These are phyloP conservation scores for Bombus breviceps DNA, from an alignment of 1,140 invertebrate species.

Conservation along the genomic window DNA sequence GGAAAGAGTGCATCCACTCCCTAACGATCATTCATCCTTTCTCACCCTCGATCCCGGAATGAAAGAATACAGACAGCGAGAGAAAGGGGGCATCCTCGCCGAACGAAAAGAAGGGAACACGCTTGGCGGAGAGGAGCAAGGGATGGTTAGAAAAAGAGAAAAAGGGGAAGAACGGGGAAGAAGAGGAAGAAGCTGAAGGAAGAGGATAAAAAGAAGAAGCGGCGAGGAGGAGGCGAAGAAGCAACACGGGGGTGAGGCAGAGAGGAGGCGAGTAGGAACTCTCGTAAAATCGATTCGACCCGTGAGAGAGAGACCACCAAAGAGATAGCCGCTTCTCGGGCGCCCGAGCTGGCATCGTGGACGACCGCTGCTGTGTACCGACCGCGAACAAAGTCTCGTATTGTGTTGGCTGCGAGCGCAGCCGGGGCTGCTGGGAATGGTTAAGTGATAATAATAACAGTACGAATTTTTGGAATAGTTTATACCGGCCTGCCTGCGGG, in stretches of 20 bases:
- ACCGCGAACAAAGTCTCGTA: constrained; percentile 71
- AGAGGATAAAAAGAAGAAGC: background rate
- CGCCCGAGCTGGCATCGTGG: constrained; percentile 11
- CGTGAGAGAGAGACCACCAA: constrained; percentile 54
- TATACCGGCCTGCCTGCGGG: constrained; percentile 40
- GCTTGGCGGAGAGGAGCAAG: background rate
- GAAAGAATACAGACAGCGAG: constrained; percentile 36
- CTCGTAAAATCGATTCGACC: constrained; percentile 58
- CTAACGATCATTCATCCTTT: constrained; percentile 54
- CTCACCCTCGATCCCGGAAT: constrained; percentile 45
- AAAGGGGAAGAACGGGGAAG: background rate
- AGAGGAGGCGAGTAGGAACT: constrained; percentile 30
- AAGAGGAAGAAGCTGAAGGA: background rate
- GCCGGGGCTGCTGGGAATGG: constrained; percentile 58
- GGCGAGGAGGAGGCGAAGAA: background rate
- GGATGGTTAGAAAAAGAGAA: background rate
- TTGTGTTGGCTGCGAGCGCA: constrained; percentile 58
- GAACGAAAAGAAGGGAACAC: too few relatives aligned
- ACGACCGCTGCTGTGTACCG: constrained; percentile 34
- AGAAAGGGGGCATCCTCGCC: background rate
- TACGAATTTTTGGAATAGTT: constrained; percentile 75
- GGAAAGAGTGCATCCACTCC: constrained; percentile 9
- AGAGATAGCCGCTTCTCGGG: constrained; percentile 52
- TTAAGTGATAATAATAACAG: constrained; percentile 74
- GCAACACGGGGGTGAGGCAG: background rate